A percentile compares a stretch with the other conserved stretches of the same genome.
Conservation (phyloP, 2,888 invertebrate species). For the Chaitophorus viminalis region DNA sequence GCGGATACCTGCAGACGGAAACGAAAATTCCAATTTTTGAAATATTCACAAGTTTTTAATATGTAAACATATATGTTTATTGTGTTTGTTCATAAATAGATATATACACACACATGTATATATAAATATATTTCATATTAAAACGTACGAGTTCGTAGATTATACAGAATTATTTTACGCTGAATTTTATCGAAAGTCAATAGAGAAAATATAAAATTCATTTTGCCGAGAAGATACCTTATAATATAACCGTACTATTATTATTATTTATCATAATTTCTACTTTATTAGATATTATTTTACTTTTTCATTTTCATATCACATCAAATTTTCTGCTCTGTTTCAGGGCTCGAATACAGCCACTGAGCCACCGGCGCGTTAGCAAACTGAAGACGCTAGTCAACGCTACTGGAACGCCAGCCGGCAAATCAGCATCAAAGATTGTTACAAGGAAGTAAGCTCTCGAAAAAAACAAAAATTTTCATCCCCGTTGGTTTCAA, state of each 20-base stretch:
- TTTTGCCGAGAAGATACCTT: not conserved
- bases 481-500: constrained; percentile 16
- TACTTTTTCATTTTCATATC: not conserved
- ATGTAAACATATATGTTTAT: constrained; percentile 14
- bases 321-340: not conserved
- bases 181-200: not conserved
- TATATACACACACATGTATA: not conserved
- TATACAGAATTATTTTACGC: no score
- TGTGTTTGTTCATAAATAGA: not conserved
- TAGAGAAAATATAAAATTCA: not conserved
- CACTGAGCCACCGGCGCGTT: constrained; percentile 39
- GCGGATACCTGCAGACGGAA: constrained; percentile 15
- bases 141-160: constrained; percentile 1
- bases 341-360: constrained; percentile 42
- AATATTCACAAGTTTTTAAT: not conserved
- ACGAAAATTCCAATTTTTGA: not conserved
- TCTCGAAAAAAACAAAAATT: constrained; percentile 24
- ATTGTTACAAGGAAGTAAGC: constrained; percentile 51
- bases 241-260: not conserved
- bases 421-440: constrained; percentile 21
- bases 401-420: constrained; percentile 32
- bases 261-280: not conserved
- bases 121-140: constrained; percentile 2
- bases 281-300: not conserved
- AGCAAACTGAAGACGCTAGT: constrained; percentile 23